Evolutionary conservation across 2,888 invertebrate genomes (phyloP), one percentile per base, ranked within the genome.

Genomic region (Plutella xylostella): DNA sequence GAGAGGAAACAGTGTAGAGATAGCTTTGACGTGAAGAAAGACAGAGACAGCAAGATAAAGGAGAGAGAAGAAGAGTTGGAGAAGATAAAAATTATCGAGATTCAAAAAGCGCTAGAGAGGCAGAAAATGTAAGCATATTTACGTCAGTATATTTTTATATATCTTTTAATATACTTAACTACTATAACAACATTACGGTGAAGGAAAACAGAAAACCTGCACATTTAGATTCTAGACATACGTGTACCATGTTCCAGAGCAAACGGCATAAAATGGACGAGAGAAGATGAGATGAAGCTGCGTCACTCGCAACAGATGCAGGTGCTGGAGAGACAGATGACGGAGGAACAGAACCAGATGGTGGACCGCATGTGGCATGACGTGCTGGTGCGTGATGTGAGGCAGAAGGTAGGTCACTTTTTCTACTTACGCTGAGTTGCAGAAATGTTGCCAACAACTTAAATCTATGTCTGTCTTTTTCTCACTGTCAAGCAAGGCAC

Each of bases 301-400:
- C 66, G 66, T 49, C 60, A 65, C 40, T 58, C 68, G 48, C 80
- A 80, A 42, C 71, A 61, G 50, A 50, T 70, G 49, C 82, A 82
- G 51, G 77, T 82, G 56, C 48, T 60, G 43, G 80, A 82, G 48
- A 77, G 65, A 45, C 62, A 55, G 34, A 47, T 46, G 0, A 74
- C 75, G 4, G 70, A 75, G 40, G 50, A 54, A 30, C 61, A 70
- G 42, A 60, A 68, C 35, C 55, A 63, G 28, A 55, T 67, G 2
- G 51, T 63, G 0, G 76, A 82, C 0, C 57, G 55, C 49, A 66
- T 76, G 68, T 83, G 82, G 82, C 79, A 83, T 50, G 64, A 68
- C 21, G 61, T 77, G 1, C 55, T 82, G 2, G 41, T 76, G 5
- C 60, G 73, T 0, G 71, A 78, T 42, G 67, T 72, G n/a, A 63